Conservation (phyloP, 1,140 invertebrate species). For the Drosophila cardini region DNA sequence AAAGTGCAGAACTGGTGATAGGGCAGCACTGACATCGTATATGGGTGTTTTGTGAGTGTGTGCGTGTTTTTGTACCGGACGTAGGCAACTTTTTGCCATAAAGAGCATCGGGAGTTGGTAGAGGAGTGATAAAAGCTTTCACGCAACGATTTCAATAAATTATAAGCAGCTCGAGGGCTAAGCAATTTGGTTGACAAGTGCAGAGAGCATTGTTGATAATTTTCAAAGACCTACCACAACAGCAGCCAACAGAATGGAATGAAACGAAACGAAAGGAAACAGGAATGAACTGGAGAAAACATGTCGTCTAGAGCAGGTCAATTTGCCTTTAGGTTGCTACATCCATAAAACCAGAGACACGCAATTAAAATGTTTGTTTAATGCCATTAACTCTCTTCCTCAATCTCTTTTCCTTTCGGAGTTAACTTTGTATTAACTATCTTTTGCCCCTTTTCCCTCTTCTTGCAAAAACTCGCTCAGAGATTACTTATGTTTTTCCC, state of each 20-base stretch:
- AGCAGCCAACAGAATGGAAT: neutral
- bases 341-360: conserved; percentile 44
- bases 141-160: conserved; percentile 73
- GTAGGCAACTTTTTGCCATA: neutral
- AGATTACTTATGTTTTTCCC: too few species aligned
- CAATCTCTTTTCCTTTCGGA: neutral
- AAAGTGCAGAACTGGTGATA: conserved; percentile 8
- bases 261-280: too few species aligned
- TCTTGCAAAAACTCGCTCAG: too few species aligned
- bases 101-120: neutral
- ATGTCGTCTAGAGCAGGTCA: neutral
- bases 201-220: conserved; percentile 19
- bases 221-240: neutral
- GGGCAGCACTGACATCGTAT: neutral
- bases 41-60: neutral
- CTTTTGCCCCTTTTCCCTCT: neutral
- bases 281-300: neutral
- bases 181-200: conserved; percentile 57
- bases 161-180: conserved; percentile 72
- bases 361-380: conserved; percentile 55
- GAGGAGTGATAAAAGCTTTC: neutral
- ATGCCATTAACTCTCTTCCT: conserved; percentile 41
- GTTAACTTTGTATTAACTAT: too few species aligned
- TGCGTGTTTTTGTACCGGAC: neutral
- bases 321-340: conserved; percentile 32